Evolutionary conservation across 2,888 invertebrate genomes (phyloP), one percentile per base, ranked within the genome.

Genomic region (Thymelicus sylvestris): DNA sequence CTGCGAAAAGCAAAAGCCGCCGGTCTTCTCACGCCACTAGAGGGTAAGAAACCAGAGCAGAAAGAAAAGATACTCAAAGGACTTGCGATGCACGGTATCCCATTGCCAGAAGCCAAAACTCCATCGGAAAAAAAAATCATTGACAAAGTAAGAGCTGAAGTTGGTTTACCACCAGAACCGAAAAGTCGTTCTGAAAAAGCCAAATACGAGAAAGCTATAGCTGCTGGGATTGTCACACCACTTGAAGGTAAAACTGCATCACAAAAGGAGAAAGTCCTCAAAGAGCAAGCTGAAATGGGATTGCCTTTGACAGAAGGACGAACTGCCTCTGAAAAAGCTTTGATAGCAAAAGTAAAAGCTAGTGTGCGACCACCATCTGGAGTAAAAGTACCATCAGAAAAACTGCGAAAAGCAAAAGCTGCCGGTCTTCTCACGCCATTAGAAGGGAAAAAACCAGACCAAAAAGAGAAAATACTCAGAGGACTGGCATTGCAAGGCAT

Each of bases 211-310:
- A 69, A 72, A 61, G 57, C 57, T 13, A 31, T 71, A 15, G 44
- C 64, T 0, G 76, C 77, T 38, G 83, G 81, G 5, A 31, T 81
- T 0, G 44, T 79, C 2, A 80, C 79, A 7, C 80, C 81, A 10
- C 59, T 81, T 41, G 74, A 76, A 73, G 81, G 80, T 1, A 81
- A 71, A 79, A 0, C 67, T 73, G 4, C 73, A 77, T n/a, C 75
- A 78, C 67, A 50, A 12, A 50, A 80, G 77, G 65, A 7, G 10
- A 44, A 44, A 44, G 2, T 44, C 8, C 44, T 44, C 10, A 8
- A 10, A 10, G 10, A 44, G 8, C 44, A 44, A 44, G 44, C 57
- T 57, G 31, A 24, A 15, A 3, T 8, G 10, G 44, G 50, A 7
- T 15, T 55, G 13, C 66, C 38, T 15, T n/a, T 55, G 19, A 55